Conservation (phyloP, 2,113 vertebrate species). For the Camelus bactrianus region DNA sequence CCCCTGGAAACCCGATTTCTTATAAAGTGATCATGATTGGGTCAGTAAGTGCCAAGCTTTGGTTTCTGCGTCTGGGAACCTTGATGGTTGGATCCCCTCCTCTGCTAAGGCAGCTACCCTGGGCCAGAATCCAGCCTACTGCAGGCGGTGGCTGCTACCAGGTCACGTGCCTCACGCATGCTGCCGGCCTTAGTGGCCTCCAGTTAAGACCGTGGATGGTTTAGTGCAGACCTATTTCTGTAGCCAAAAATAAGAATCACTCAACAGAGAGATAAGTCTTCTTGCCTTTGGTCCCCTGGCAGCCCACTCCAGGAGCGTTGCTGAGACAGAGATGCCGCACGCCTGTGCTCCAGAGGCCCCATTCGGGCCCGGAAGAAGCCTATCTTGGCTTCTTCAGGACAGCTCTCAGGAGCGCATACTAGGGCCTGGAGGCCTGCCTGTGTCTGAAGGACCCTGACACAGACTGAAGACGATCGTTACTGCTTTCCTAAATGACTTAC, state of each 20-base stretch:
- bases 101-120: not conserved
- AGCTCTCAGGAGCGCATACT: not conserved
- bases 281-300: not conserved
- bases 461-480: not conserved
- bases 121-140: not conserved
- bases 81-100: not conserved
- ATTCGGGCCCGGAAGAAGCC: not conserved
- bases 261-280: not conserved
- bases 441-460: not conserved
- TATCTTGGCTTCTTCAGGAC: not conserved
- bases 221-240: not conserved
- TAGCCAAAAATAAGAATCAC: not conserved
- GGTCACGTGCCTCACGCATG: not conserved
- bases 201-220: not conserved
- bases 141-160: not conserved
- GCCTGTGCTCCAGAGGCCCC: not conserved
- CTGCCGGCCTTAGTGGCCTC: not conserved
- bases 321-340: not conserved
- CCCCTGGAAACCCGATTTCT: not conserved
- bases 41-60: not conserved
- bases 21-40: not conserved
- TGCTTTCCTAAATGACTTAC: not conserved
- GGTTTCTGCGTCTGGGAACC: not conserved
- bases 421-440: not conserved
- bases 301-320: rapidly evolving